Percentiles rank a stretch among this genome's conserved stretches.
Conservation (phyloP, 2,797 vertebrate species). For the Pampus argenteus region DNA sequence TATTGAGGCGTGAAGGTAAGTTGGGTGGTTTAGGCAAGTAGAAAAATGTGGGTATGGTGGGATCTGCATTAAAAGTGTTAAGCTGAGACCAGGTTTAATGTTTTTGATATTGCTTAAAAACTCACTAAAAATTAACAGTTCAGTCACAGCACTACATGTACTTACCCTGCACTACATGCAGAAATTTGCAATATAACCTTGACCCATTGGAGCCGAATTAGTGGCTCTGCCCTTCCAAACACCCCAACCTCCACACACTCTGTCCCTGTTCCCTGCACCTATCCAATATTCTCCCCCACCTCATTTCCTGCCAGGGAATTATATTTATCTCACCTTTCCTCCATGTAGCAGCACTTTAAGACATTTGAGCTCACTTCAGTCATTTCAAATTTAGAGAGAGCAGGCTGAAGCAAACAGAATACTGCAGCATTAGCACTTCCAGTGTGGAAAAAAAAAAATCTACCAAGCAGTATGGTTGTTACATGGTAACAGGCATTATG, state of each 20-base stretch:
- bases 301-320: slow-evolving; percentile 11
- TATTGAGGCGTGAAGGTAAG: accelerated
- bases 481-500: slow-evolving; percentile 2
- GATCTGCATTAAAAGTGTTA: neutral
- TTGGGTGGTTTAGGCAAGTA: neutral
- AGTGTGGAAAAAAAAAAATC: slow-evolving; percentile 13
- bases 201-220: slow-evolving; percentile 22
- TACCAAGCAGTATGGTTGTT: neutral
- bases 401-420: slow-evolving; percentile 9
- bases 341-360: slow-evolving; percentile 32
- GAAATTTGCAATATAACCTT: slow-evolving; percentile 22
- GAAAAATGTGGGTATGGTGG: neutral
- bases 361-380: slow-evolving; percentile 26
- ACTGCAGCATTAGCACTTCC: slow-evolving; percentile 36
- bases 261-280: neutral
- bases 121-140: neutral
- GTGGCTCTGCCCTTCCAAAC: neutral
- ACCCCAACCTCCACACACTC: neutral
- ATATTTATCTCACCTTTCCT: slow-evolving; percentile 14
- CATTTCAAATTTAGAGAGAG: slow-evolving; percentile 31
- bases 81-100: neutral
- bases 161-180: too few species aligned
- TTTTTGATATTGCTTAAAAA: neutral
- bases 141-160: neutral
- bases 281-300: neutral